These are phyloP conservation scores for Empidonax alnorum DNA, from an alignment of 2,113 vertebrate species.

Conservation along the genomic window DNA sequence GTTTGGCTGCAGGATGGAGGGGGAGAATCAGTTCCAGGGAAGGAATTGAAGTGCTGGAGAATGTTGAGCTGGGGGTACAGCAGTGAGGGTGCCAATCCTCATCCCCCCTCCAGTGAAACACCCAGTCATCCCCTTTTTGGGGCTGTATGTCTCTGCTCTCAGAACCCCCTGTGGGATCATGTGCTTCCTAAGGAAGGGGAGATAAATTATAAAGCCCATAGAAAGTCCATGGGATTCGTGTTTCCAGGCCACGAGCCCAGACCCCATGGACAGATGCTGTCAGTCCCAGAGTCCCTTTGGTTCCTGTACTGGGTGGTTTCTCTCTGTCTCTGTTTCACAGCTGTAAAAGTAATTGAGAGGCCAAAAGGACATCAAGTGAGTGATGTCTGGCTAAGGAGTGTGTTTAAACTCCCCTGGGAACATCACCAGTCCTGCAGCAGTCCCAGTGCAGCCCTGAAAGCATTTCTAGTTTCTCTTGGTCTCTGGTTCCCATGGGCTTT, in stretches of 20 bases:
- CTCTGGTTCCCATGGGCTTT: neutral
- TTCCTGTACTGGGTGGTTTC: neutral
- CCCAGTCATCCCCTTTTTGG: too few relatives aligned
- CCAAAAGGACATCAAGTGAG: neutral
- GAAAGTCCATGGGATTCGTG: accelerated
- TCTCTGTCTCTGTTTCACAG: neutral
- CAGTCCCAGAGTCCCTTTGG: neutral
- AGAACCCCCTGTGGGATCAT: neutral
- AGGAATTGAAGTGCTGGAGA: neutral
- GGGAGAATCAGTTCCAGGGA: neutral
- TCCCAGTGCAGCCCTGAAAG: neutral
- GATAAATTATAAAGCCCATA: neutral
- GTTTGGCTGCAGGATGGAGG: neutral
- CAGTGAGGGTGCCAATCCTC: neutral
- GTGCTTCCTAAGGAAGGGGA: neutral
- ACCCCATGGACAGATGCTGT: neutral
- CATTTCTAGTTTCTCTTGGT: neutral
- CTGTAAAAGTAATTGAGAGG: neutral
- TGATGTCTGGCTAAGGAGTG: neutral
- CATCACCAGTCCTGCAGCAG: neutral
- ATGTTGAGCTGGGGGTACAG: neutral
- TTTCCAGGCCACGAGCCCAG: neutral
- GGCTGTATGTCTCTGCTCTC: neutral
- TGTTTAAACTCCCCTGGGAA: neutral
- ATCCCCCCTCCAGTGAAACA: neutral